Evolutionary conservation across 2,113 vertebrate species (phyloP).

Genomic region (Lepus europaeus): DNA sequence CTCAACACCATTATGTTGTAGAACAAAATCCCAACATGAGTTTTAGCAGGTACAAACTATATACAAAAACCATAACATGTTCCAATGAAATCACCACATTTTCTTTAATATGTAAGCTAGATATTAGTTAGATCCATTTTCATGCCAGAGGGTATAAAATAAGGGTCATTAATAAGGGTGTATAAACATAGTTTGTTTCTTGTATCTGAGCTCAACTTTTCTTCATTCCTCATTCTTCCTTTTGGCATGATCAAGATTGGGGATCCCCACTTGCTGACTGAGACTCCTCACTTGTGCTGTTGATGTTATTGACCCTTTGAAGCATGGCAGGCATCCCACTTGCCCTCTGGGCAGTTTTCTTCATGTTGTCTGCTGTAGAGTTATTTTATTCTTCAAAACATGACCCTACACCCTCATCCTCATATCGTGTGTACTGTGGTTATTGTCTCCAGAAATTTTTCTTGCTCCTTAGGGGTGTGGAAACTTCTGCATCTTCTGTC

Average conservation of each 20-base stretch:
- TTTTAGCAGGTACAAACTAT: too few species aligned
- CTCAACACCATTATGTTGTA: too few species aligned
- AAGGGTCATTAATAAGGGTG: not conserved
- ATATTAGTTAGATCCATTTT: not conserved
- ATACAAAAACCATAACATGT: too few species aligned
- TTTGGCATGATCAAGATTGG: not conserved
- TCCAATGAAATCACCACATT: not conserved
- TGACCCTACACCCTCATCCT: fast-evolving
- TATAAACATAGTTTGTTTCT: not conserved
- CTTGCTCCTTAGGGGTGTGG: not conserved
- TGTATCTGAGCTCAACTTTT: not conserved
- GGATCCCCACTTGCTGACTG: not conserved
- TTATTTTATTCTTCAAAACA: not conserved
- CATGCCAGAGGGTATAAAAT: not conserved
- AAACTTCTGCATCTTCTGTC: not conserved
- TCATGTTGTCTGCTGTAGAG: not conserved
- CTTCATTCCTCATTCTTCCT: not conserved
- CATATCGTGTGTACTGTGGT: not conserved
- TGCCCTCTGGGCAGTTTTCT: not conserved
- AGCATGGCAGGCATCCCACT: not conserved
- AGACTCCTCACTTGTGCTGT: not conserved
- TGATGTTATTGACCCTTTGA: not conserved
- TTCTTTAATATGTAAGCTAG: not conserved
- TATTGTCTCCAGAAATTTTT: not conserved
- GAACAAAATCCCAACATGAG: too few species aligned